phyloP scores from a whole-genome alignment of 2,113 vertebrate genomes.

The Uria aalge region DNA sequence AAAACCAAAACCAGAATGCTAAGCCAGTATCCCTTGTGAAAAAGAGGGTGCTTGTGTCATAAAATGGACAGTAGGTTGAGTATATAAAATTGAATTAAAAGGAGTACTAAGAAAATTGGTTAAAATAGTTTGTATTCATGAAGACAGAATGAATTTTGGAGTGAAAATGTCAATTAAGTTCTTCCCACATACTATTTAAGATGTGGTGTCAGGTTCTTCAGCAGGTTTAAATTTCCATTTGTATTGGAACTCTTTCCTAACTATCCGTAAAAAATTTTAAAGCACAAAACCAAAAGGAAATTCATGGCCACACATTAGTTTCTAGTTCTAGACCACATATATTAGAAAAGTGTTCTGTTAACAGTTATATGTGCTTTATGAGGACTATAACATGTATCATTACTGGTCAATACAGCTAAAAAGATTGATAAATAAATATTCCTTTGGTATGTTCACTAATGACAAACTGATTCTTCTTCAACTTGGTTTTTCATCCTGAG shows the following conservation, averaged over 20 bases:
- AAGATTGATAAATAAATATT: neutral
- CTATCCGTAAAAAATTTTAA: neutral
- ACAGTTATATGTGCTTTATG: neutral
- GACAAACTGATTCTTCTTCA: neutral
- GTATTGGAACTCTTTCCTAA: neutral
- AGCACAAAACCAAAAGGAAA: neutral
- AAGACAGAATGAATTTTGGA: neutral
- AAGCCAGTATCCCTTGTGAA: neutral
- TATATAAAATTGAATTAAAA: neutral
- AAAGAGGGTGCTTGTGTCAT: neutral
- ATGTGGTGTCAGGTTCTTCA: neutral
- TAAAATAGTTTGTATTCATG: neutral
- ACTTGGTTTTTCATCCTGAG: neutral
- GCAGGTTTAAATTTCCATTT: neutral
- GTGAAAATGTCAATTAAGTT: neutral
- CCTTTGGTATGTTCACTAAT: neutral
- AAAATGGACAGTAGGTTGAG: neutral
- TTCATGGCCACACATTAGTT: neutral
- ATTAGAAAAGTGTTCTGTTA: neutral
- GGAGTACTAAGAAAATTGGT: neutral
- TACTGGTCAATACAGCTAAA: neutral
- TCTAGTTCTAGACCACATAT: neutral
- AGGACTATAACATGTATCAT: neutral
- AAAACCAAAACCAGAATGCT: neutral
- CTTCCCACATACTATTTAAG: neutral